Evolutionary conservation across 2,888 invertebrate genomes (phyloP), one percentile per base, ranked within the genome.

Genomic region (Physocephala rufipes): DNA sequence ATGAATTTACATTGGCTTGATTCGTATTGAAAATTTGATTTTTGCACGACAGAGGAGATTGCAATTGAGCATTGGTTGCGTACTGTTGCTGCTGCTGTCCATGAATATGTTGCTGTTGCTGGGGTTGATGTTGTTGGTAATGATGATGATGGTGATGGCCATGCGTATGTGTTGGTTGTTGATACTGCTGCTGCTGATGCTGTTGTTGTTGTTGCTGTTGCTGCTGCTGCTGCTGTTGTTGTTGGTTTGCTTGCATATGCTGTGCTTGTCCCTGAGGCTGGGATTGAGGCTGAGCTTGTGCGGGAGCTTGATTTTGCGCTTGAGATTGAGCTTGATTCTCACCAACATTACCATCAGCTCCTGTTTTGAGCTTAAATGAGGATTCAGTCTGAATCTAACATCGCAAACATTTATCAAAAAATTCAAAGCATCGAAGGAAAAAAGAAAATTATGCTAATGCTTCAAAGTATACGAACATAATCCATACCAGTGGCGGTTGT

Each of bases 1-100:
- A 69, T 58, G 71, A 73, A 67, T 73, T 77, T 77, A 77, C 77
- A 71, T 76, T 72, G 5, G 73, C 43, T 74, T 74, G n/a, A 66
- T 61, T 63, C 26, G 63, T 62, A 47, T 68, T 68, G 62, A 61
- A 67, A 16, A 58, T 62, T 49, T 68, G 72, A 68, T 71, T 74
- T 69, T 72, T 73, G 67, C 63, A 72, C 61, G 68, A 71, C 70
- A 71, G 49, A 16, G 67, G 58, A 1, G 67, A 15, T 30, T 72
- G 21, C 16, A 49, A 63, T 62, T 67, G 66, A 43, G 64, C n/a
- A 49, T 64, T 53, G 28, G 19, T 30, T 28, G 66, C 30, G 47
- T 12, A 2, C 45, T 66, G 63, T 45, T 61, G 51, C 30, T 63
- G 71, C n/a, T 72, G 76, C 16, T 58, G 55, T 24, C 45, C 45